Percentiles rank a stretch among this genome's conserved stretches.
These are phyloP conservation scores for Battus philenor DNA, from an alignment of 1,140 invertebrate genomes.

Conservation along the genomic window DNA sequence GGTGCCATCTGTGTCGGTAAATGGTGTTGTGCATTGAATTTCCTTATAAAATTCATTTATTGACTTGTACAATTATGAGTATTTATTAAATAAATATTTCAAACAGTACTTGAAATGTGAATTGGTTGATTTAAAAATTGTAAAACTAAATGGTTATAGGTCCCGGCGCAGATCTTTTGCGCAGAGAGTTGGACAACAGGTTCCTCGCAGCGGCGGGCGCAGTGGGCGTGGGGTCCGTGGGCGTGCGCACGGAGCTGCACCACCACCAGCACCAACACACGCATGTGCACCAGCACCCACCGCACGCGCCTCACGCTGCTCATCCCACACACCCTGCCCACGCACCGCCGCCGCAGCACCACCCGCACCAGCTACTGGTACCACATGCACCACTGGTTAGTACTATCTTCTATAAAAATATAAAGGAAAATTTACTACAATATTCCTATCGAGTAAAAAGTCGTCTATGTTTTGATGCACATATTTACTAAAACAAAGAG, in stretches of 20 bases:
- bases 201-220: constrained; percentile 81
- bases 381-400: constrained; percentile 69
- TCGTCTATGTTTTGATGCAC: no score
- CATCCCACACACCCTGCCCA: constrained; percentile 77
- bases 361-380: constrained; percentile 60
- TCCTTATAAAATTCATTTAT: no score
- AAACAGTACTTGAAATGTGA: no score
- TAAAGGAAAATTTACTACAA: no score
- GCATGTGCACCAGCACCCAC: constrained; percentile 40
- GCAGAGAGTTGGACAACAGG: constrained; percentile 93
- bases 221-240: constrained; percentile 67
- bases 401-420: no score
- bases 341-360: constrained; percentile 46
- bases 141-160: constrained; percentile 34
- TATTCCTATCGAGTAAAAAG: no score
- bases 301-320: constrained; percentile 33
- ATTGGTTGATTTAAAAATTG: neutral
- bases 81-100: no score
- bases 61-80: no score
- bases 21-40: no score
- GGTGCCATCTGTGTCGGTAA: no score
- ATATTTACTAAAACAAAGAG: no score
- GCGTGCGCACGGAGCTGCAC: constrained; percentile 89
- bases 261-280: constrained; percentile 84
- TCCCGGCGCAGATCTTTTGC: constrained; percentile 85